Evolutionary conservation across 2,888 invertebrate species (phyloP), one percentile per base, ranked within the genome.

Genomic region (Craniophora ligustri): DNA sequence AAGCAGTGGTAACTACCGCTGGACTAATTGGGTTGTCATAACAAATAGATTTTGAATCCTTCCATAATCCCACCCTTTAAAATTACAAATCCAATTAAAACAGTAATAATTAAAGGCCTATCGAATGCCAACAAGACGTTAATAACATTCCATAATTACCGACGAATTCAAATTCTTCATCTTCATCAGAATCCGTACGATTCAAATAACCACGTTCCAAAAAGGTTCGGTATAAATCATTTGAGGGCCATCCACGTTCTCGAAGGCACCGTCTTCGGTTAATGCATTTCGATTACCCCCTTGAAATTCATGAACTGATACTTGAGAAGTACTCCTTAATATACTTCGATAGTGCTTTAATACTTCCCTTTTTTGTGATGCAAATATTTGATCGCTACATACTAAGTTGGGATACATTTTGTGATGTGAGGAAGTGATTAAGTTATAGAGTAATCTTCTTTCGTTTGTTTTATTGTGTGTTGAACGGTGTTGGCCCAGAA

Each of bases 231-330:
- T 79, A 81, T 79, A 79, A 79, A 82, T 83, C 80, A 78, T 72
- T 69, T 56, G 72, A 80, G 77, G 54, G 62, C 72, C 72, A 75
- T 76, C 72, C 61, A 53, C 54, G 61, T 68, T 72, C 67, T 45
- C 34, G 51, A 65, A 72, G 67, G 50, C 62, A 51, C 32, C 71
- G 40, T 55, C 78, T 78, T 60, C 73, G 75, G 69, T 81, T 83
- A 84, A 84, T 84, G 84, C 84, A 83, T 81, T 78, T 78, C 79
- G 79, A 84, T 81, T 73, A 68, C 79, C 81, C 67, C 68, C 82
- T 84, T 67, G 77, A 83, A 75, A 83, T 84, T 84, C 84, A 82
- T 82, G 82, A 82, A 67, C 70, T 60, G 50, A 40, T 69, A 41
- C 61, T 67, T 51, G 35, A 60, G 58, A 39, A 62, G 64, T 48